These are phyloP conservation scores for Chaetophractus vellerosus DNA, from an alignment of 2,797 vertebrate genomes.

Conservation along the genomic window DNA sequence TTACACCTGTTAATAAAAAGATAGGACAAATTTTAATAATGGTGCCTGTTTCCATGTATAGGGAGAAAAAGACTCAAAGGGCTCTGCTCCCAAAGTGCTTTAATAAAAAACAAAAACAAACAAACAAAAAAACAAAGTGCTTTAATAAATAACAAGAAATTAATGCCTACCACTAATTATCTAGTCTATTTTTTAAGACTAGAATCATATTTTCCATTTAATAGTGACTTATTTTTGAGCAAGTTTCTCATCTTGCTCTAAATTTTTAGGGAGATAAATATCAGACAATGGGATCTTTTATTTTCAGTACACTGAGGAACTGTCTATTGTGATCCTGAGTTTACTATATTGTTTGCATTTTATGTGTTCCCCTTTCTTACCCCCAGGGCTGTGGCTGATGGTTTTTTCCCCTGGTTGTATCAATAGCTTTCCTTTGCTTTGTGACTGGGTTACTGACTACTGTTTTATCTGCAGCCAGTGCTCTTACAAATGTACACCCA, in stretches of 20 bases:
- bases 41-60: slow-evolving; percentile 82
- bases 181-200: slow-evolving; percentile 77
- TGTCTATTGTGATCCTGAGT: not conserved
- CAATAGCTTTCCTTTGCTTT: not conserved
- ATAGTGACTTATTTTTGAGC: slow-evolving; percentile 85
- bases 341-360: not conserved
- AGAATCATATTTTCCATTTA: slow-evolving; percentile 79
- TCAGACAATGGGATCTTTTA: slow-evolving; percentile 29
- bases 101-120: slow-evolving; percentile 83
- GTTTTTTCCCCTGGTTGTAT: not conserved
- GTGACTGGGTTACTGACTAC: not conserved
- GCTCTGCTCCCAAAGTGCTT: slow-evolving; percentile 73
- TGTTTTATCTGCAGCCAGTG: not conserved
- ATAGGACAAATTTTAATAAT: slow-evolving; percentile 85
- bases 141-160: slow-evolving; percentile 83
- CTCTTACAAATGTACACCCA: not conserved
- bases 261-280: slow-evolving; percentile 73
- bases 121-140: too few species aligned
- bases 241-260: slow-evolving; percentile 78
- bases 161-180: slow-evolving; percentile 80
- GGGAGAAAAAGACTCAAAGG: slow-evolving; percentile 59
- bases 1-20: slow-evolving; percentile 84
- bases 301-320: slow-evolving; percentile 66
- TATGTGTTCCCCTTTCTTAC: not conserved
- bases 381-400: not conserved